Conservation (phyloP, 1,140 invertebrate species). For the Varroa destructor region DNA sequence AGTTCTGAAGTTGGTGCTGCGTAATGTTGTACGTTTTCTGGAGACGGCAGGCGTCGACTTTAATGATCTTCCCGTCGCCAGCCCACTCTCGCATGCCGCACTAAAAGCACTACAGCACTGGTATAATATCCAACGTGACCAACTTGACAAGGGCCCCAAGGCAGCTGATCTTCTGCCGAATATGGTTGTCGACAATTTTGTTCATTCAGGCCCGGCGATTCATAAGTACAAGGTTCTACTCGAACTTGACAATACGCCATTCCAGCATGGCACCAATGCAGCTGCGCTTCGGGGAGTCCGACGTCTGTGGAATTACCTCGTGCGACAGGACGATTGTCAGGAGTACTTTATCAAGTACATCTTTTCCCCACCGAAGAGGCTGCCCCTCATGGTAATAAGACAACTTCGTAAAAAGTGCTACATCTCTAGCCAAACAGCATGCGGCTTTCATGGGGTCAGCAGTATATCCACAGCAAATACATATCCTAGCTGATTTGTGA, state of each 20-base stretch:
- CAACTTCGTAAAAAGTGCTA: no score
- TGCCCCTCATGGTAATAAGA: not conserved
- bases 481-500: no score
- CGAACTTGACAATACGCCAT: conserved; percentile 87
- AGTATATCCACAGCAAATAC: no score
- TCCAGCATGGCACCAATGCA: conserved; percentile 47
- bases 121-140: conserved; percentile 63
- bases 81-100: conserved; percentile 78
- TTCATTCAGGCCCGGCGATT: conserved; percentile 59
- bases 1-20: conserved; percentile 64
- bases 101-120: conserved; percentile 71
- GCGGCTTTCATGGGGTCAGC: no score
- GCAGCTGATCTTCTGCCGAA: conserved; percentile 62
- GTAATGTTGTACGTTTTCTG: conserved; percentile 62
- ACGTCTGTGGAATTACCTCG: conserved; percentile 81
- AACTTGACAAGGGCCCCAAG: conserved; percentile 62
- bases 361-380: conserved; percentile 47
- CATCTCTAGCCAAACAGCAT: no score
- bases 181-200: conserved; percentile 48
- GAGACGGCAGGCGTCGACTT: conserved; percentile 70
- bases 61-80: conserved; percentile 78
- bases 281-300: conserved; percentile 59
- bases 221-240: conserved; percentile 82
- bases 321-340: conserved; percentile 79
- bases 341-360: conserved; percentile 90